Evolutionary conservation across 92 coral and sea anemone species (phyloP), one percentile per base, ranked within the genome.

Genomic region (Parazoanthus atlanticus): DNA sequence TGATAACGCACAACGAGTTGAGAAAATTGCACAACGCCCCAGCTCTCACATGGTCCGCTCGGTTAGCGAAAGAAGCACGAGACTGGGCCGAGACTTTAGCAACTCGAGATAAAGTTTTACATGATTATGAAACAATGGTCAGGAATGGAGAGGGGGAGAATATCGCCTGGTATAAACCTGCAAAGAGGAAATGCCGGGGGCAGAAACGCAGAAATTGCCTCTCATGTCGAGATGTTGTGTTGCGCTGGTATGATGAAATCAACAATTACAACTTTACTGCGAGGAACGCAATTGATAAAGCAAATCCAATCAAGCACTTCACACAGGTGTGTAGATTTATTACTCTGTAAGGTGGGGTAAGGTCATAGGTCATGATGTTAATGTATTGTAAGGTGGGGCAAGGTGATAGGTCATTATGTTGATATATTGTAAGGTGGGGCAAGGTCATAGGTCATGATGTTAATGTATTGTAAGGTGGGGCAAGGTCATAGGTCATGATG

Each of bases 1-100:
- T 91, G 21, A 78, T 69, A 49, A 75, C 74, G 36, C 93, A 91
- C 74, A 91, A 91, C 79, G 82, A 88, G 69, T 25, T 91, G 47
- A 88, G 93, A 67, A 81, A 81, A 47, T 10, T 82, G 16, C 93
- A 91, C 85, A 76, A 54, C 21, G 91, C 67, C 29, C 81, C 91
- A 36, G 93, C 93, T 7, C 81, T 91, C 6, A 46, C 79, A 29
- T 91, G 93, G 93, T 91, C 93, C 7, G 77, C 71, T 36, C 86
- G 90, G 31, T 54, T 91, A n/a, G 91, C 93, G 29, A 36, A 66
- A 19, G 93, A 91, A 19, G 93, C 93, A 16, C 93, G 75, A 70
- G 71, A 65, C 29, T 91, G 93, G 93, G 93, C 93, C 32, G 93
- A 91, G 79, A 75, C 32, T 8, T 76, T 91, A 32, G 93, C 93